Base-by-base conservation (phyloP, 2,888 invertebrate genomes). In the Clivina fossor region DNA sequence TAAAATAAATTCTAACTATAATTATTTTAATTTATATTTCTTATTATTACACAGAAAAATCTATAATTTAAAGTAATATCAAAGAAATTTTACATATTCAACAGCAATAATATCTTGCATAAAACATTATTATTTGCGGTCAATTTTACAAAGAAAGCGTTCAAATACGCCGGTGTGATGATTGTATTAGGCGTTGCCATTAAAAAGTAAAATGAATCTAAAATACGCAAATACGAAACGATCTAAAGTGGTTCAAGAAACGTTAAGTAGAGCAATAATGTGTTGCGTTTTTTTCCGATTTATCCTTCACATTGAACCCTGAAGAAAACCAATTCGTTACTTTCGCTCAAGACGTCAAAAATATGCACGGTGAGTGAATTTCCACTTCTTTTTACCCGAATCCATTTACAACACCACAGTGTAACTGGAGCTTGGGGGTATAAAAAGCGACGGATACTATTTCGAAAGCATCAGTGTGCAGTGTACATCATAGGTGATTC, bases 141-240 rank as follows among this genome's bases (percentile, higher is more conserved):
- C n/a, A n/a, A n/a, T n/a, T n/a, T n/a, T n/a, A n/a, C n/a, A n/a
- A n/a, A n/a, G n/a, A n/a, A n/a, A n/a, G n/a, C n/a, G n/a, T n/a
- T n/a, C n/a, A n/a, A n/a, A n/a, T n/a, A n/a, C n/a, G n/a, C n/a
- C n/a, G n/a, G n/a, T n/a, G n/a, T n/a, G n/a, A n/a, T n/a, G n/a
- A n/a, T n/a, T n/a, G 33, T 35, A 44, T 44, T 53, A 26, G 43
- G 53, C 30, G 28, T 24, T 24, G 47, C 30, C 38, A 57, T 60
- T 63, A 58, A 63, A 63, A 61, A 63, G 62, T 60, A 62, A 61
- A 62, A 62, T 62, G 59, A 61, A 47, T 59, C 33, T 57, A n/a
- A n/a, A n/a, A n/a, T n/a, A n/a, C n/a, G n/a, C n/a, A n/a, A n/a
- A n/a, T n/a, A n/a, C n/a, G n/a, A n/a, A n/a, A n/a, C n/a, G n/a